Evolutionary conservation across 2,888 invertebrate species (phyloP), one percentile per base, ranked within the genome.

Genomic region (Leucoma salicis): DNA sequence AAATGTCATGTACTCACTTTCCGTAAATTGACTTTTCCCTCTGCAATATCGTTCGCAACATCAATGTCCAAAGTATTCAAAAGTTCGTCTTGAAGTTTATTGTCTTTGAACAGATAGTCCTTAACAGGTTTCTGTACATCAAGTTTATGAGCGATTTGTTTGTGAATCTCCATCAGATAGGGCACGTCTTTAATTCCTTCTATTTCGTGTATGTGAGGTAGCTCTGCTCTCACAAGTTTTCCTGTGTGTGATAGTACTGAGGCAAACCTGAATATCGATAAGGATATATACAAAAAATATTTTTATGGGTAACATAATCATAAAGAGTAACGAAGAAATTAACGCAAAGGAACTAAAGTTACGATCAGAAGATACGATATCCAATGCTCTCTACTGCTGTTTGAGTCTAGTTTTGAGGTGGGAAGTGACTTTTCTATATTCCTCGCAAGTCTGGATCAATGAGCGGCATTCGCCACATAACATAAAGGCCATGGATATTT

Each of bases 161-260:
- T 28, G 0, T 54, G 46, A 0, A 87, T 53, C 3, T 72, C 61
- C 7, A 73, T 70, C 2, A 88, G 46, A 47, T 78, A 81, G 0
- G 66, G 57, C 0, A 80, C 48, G 0, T 74, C 57, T 11, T 49
- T 73, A 37, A 89, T 63, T 0, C 87, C 86, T 0, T 70, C 68
- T 0, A 88, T 63, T 35, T 83, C 78, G 31, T 78, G 75, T 0
- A 89, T 47, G 43, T 89, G 79, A 0, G 84, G 83, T 0, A 83
- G 35, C 29, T 82, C 74, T 0, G 84, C 73, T 41, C 75, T 62
- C 1, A 89, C 46, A 0, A 89, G 55, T 29, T 68, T 74, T 0
- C 70, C 45, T 0, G 80, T 75, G 16, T 72, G 66, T 0, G 82
- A 61, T 7, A 84, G 35, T 1, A 86, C 75, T 55, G 72, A 70